A percentile compares a stretch with the other conserved stretches of the same genome.
These are phyloP conservation scores for Lutraria lutraria DNA, from an alignment of 2,888 invertebrate genomes.

Conservation along the genomic window DNA sequence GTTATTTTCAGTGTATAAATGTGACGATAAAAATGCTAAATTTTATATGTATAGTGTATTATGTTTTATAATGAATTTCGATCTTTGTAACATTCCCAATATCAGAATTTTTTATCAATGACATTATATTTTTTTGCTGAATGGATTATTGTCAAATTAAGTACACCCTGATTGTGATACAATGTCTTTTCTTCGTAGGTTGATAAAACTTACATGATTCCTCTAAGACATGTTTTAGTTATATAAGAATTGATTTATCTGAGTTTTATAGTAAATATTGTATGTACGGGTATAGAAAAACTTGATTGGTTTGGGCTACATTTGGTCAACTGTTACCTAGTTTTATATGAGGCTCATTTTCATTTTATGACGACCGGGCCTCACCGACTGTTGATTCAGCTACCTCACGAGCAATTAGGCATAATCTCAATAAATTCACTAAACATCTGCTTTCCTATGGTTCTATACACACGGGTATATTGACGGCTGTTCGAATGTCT, in stretches of 20 bases:
- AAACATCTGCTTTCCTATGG: conserved; percentile 33
- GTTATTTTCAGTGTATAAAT: conserved; percentile 5
- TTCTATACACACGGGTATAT: conserved; percentile 24
- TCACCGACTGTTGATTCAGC: neutral
- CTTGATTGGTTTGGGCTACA: no score
- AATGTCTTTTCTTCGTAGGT: no score
- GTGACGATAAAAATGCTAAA: neutral
- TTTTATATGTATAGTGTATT: neutral
- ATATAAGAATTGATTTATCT: no score
- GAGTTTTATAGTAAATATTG: no score
- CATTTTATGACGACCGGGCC: neutral
- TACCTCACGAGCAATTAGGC: conserved; percentile 26
- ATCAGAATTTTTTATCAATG: no score
- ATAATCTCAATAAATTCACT: conserved; percentile 5
- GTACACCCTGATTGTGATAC: no score
- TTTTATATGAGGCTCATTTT: neutral
- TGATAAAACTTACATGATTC: no score
- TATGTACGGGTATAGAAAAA: no score
- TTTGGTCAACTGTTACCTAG: no score
- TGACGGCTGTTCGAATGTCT: conserved; percentile 26
- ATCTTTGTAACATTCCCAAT: neutral
- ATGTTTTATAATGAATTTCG: neutral
- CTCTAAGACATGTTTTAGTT: no score
- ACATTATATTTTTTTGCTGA: no score
- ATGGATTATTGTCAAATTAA: no score